A percentile compares a stretch with the other conserved stretches of the same genome.
These are phyloP conservation scores for Procambarus clarkii DNA, from an alignment of 1,140 invertebrate genomes.

Conservation along the genomic window DNA sequence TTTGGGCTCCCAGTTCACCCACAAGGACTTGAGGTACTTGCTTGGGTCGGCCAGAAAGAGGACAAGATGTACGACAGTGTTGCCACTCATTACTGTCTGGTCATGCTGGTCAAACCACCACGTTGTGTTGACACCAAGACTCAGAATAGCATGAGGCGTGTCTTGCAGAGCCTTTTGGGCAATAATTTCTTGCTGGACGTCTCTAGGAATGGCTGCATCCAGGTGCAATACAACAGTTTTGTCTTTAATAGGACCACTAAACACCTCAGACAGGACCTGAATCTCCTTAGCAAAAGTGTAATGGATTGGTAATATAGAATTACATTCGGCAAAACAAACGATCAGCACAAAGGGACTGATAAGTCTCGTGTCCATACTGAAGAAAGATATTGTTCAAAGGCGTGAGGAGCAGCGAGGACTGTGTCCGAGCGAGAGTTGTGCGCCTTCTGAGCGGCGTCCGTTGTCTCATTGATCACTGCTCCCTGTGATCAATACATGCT, in stretches of 20 bases:
- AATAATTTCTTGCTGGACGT: neutral
- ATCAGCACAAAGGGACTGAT: neutral
- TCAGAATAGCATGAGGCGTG: conserved; percentile 11
- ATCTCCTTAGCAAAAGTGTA: no score
- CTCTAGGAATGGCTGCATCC: neutral
- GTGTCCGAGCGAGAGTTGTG: no score
- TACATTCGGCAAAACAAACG: neutral
- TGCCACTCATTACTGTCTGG: neutral
- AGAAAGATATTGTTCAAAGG: neutral
- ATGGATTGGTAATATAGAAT: neutral
- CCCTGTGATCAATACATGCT: no score
- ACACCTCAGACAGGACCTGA: neutral
- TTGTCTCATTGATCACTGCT: no score
- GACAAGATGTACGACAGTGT: conserved; percentile 4
- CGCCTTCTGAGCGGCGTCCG: no score
- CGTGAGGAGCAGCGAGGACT: no score
- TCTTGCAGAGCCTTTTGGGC: neutral
- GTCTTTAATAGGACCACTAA: neutral
- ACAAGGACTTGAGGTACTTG: conserved; percentile 18
- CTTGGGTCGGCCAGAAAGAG: neutral
- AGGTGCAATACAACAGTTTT: neutral
- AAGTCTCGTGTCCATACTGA: neutral
- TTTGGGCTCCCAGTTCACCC: conserved; percentile 7
- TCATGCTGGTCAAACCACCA: neutral
- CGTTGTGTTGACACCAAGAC: neutral